Evolutionary conservation across 2,113 vertebrate species (phyloP).

Genomic region (Epinephelus moara): DNA sequence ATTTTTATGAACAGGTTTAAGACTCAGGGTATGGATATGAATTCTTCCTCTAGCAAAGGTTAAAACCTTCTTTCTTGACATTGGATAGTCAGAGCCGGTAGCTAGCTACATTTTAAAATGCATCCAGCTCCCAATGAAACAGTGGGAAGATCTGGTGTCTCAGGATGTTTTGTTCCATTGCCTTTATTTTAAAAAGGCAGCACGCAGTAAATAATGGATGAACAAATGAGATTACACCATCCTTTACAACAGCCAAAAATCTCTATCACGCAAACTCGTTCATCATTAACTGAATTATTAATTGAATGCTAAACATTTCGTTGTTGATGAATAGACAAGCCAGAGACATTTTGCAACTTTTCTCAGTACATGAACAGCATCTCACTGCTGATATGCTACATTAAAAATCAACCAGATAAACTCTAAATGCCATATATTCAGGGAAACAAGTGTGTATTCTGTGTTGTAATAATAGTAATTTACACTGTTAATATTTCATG

Average conservation of each 20-base stretch:
- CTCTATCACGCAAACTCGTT: neutral
- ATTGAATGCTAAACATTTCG: neutral
- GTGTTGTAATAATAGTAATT: neutral
- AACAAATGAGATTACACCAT: constrained; percentile 5
- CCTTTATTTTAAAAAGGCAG: constrained; percentile 3
- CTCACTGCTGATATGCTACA: neutral
- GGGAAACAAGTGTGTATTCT: neutral
- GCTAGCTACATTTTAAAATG: constrained; percentile 1
- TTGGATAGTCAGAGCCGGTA: neutral
- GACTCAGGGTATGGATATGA: neutral
- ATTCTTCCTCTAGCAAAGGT: neutral
- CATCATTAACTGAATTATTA: neutral
- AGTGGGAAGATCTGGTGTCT: neutral
- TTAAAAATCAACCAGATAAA: neutral
- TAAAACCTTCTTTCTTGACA: neutral
- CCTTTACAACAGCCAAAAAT: constrained; percentile 1
- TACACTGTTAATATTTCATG: neutral
- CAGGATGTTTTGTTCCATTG: constrained; percentile 15
- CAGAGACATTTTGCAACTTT: neutral
- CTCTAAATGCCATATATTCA: constrained; percentile 25
- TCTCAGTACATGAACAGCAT: neutral
- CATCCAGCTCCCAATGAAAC: constrained; percentile 13
- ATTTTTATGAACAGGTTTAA: neutral
- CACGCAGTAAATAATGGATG: constrained; percentile 31
- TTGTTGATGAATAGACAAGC: neutral